phyloP scores from a whole-genome alignment of 2,888 invertebrate genomes.

The Tubulanus polymorphus region DNA sequence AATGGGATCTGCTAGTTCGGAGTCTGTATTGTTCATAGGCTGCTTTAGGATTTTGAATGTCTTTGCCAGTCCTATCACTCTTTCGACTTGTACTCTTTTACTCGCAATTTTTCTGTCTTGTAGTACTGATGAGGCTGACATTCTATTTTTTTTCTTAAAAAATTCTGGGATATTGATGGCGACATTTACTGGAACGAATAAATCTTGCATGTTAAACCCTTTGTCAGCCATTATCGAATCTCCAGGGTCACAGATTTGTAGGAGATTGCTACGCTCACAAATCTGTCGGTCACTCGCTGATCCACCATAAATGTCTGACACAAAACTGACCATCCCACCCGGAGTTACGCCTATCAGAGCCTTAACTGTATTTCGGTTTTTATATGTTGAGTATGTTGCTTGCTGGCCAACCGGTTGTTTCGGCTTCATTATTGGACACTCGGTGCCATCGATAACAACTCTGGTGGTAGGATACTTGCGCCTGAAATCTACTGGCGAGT shows the following conservation, averaged over 20 bases:
- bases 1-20: constrained; percentile 11
- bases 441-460: constrained; percentile 26
- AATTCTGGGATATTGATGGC: constrained; percentile 23
- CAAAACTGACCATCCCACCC: constrained; percentile 22
- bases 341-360: constrained; percentile 22
- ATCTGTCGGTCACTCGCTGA: constrained; percentile 25
- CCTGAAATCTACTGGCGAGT: constrained; percentile 22
- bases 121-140: constrained; percentile 17
- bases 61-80: constrained; percentile 22
- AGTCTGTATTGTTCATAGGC: constrained; percentile 11
- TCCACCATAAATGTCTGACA: constrained; percentile 26
- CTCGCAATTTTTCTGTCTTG: constrained; percentile 22
- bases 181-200: constrained; percentile 20
- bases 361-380: constrained; percentile 29
- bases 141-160: constrained; percentile 24
- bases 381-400: constrained; percentile 26
- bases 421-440: constrained; percentile 26
- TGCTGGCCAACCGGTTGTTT: constrained; percentile 22
- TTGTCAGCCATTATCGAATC: constrained; percentile 23
- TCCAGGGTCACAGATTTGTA: constrained; percentile 18
- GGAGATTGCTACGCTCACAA: constrained; percentile 4
- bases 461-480: constrained; percentile 22
- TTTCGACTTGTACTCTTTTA: constrained; percentile 24
- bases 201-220: constrained; percentile 21
- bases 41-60: constrained; percentile 19